Base-by-base conservation (phyloP, 2,113 vertebrate species). In the Narcine bancroftii region DNA sequence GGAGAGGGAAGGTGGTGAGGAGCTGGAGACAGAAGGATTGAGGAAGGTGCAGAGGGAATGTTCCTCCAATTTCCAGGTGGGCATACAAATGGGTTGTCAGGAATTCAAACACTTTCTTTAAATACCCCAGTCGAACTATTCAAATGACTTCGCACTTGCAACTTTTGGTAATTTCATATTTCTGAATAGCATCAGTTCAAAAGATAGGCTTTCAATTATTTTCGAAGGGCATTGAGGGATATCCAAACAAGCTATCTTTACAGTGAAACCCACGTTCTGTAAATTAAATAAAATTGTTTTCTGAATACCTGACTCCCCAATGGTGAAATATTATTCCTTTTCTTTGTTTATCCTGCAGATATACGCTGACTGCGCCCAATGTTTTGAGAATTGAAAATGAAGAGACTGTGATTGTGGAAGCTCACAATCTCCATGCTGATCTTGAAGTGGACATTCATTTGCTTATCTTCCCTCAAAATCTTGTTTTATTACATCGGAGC, bases 351-450 rank as follows among this genome's bases (percentile, higher is more conserved):
- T 33, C 92, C 29, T 9, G 26, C 93, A 96, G 95, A 89, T 95
- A 89, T 83, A 75, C 93, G 15, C 10, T 96, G 21, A 95, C 96
- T 92, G 94, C 94, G 0, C 95, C 95, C 0, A 95, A 94, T 0
- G 1, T 96, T 79, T 87, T 96, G 92, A 76, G 94, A 45, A 79
- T 96, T 93, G 95, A 94, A 69, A 94, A 75, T 0, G 92, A 95
- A 3, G 96, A 96, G 92, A 93, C 0, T 0, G 65, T 95, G 66
- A 81, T 96, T 39, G 0, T 96, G 92, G 95, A 96, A 87, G 95
- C 95, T 0, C 95, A 95, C 0, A 93, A 83, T 0, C 13, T 1
- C 0, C 2, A 17, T 0, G 0, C 0, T 0, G 0, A 53, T 0
- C 0, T 94, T 0, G 75, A 91, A 0, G 95, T 93, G 85, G 73